Percentiles rank a stretch among this genome's conserved stretches.
phyloP scores from a whole-genome alignment of 1,140 invertebrate species.

The Anoplolepis gracilipes region DNA sequence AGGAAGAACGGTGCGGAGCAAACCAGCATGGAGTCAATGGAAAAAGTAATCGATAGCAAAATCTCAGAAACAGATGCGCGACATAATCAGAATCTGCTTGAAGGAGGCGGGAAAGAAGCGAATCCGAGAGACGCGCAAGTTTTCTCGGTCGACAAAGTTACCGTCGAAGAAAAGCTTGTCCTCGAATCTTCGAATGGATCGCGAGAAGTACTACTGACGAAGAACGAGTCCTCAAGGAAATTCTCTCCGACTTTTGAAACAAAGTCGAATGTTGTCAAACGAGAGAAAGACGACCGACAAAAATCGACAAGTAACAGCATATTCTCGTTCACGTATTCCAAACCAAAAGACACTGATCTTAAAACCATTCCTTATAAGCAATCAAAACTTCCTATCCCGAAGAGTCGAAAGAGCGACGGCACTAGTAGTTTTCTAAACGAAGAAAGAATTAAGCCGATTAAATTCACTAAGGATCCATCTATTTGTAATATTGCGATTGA shows the following conservation, averaged over 20 bases:
- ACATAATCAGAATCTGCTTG: slow-evolving; percentile 1
- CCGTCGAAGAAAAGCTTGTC: slow-evolving; percentile 77
- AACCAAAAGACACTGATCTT: background rate
- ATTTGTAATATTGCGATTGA: slow-evolving; percentile 50
- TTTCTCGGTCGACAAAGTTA: slow-evolving; percentile 74
- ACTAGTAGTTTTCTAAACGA: background rate
- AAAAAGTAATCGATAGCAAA: slow-evolving; percentile 14
- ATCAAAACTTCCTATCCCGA: slow-evolving; percentile 12
- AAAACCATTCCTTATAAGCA: background rate
- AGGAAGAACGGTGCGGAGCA: background rate
- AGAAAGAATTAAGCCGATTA: slow-evolving; percentile 69
- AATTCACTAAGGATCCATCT: slow-evolving; percentile 64
- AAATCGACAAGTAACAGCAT: background rate
- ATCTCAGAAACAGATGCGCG: background rate
- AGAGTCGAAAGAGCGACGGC: slow-evolving; percentile 28
- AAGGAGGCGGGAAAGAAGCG: slow-evolving; percentile 18
- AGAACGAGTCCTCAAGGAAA: slow-evolving; percentile 70
- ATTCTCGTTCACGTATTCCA: background rate
- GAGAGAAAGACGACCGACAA: slow-evolving; percentile 8
- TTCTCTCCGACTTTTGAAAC: slow-evolving; percentile 49
- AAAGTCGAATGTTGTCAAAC: background rate
- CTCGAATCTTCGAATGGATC: slow-evolving; percentile 65
- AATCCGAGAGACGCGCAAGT: slow-evolving; percentile 48
- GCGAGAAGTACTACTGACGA: slow-evolving; percentile 72
- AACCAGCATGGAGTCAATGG: slow-evolving; percentile 62